Evolutionary conservation across 2,113 vertebrate genomes (phyloP), one percentile per base, ranked within the genome.

Genomic region (Chionodraco myersi): DNA sequence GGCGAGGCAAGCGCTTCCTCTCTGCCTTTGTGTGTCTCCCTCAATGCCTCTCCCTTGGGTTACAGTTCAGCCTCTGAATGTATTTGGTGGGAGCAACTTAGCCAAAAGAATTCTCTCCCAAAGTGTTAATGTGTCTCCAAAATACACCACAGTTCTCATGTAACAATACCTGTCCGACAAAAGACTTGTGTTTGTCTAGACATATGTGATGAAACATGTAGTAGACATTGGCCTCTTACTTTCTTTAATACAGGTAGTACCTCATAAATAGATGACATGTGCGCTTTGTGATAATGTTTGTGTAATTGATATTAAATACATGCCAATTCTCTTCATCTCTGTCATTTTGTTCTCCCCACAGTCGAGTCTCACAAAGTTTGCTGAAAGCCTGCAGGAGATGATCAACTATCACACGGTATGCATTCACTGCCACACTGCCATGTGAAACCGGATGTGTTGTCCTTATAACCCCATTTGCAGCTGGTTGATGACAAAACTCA

Each of bases 351-450:
- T 84, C 82, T 63, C 76, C 88, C 81, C 82, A 68, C 93, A 99
- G 98, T 94, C 93, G 56, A 98, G 95, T 88, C 95, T 99, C 91
- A 95, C 93, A 0, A 99, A 97, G 88, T 99, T 99, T 94, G 98
- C 98, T 0, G 97, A 99, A 80, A 99, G 95, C 57, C 95, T 99
- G 72, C 97, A 98, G 86, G 98, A 99, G 93, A 99, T 99, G 98
- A 97, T 97, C 90, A 97, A 97, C 94, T 99, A 98, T 89, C 97
- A 99, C 91, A 97, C 96, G 82, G 98, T 99, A 96, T 87, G 96
- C 94, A 67, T 9, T 58, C 61, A 82, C 77, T 89, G 72, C 34
- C 57, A 72, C 61, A 82, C 77, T 89, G 72, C 34, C 57, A 72
- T 79, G 79, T 82, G 84, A 89, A 86, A 88, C 71, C 21, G 34